Base-by-base conservation (phyloP, 1,140 invertebrate species). In the Drosophila insularis region DNA sequence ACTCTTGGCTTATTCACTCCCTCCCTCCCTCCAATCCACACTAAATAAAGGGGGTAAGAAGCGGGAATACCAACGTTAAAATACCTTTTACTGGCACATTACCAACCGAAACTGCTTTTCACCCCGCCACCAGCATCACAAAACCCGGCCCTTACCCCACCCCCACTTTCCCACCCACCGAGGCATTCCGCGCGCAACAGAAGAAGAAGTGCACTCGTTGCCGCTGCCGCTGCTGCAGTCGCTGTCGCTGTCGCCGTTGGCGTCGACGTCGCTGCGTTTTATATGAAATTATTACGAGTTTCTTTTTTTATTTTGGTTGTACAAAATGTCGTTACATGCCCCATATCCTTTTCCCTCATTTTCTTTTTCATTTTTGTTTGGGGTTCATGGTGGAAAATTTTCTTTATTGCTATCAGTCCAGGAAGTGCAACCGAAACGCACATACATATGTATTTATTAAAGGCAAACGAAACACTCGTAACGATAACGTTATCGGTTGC, bases 261-360 rank as follows among this genome's bases (percentile, higher is more conserved):
- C 68, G 32, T 35, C 10, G 32, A 10, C 32, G 63, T 76, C 37
- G 82, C 81, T 82, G 84, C 80, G 84, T 89, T 87, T 89, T 80
- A 89, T 67, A 89, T 87, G 84, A 87, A 87, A 87, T 89, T 89
- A 87, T 87, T 87, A 87, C 82, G 84, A 89, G 76, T 87, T 89
- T 82, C 69, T 68, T 82, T 89, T 80, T 87, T 17, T 67, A 76
- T 82, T 79, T 79, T 76, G 76, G 80, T 86, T 79, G 79, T 87
- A 87, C 81, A 74, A 86, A 87, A 86, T 87, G 75, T 89, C 82
- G 79, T 87, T 87, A 87, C 76, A 73, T 74, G 65, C 67, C 43
- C 60, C 71, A 50, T 64, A 54, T 53, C 53, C 54, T 60, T 40
- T 32, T 27, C n/a, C 21, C n/a, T 27, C 19, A 19, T 7, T 75